phyloP scores from a whole-genome alignment of 2,888 invertebrate species.

The Patella ulyssiponensis region DNA sequence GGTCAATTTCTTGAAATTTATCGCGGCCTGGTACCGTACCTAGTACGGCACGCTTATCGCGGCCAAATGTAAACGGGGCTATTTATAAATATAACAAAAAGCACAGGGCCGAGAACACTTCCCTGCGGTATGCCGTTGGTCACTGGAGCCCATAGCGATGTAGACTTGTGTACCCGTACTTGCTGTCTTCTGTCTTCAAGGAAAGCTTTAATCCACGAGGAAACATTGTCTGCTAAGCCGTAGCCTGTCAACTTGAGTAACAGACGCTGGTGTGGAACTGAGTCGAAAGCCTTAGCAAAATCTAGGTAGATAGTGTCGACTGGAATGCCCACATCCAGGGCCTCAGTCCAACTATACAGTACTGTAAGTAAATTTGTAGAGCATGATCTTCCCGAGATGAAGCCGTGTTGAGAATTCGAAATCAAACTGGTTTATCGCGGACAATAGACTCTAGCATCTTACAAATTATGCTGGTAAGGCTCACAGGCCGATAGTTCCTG shows the following conservation, averaged over 20 bases:
- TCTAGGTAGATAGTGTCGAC: slow-evolving; percentile 6
- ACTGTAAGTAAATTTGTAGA: slow-evolving; percentile 15
- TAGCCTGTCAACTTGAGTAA: slow-evolving; percentile 15
- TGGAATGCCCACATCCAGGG: slow-evolving; percentile 13
- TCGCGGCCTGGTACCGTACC: no score
- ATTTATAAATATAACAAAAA: no score
- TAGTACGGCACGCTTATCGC: no score
- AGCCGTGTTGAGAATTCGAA: slow-evolving; percentile 14
- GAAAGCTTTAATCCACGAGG: slow-evolving; percentile 10
- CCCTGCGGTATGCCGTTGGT: no score
- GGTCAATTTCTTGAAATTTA: no score
- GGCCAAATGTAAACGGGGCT: no score
- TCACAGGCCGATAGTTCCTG: slow-evolving; percentile 24
- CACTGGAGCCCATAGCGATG: no score
- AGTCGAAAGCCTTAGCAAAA: background rate
- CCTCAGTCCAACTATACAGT: slow-evolving; percentile 14
- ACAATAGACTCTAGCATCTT: slow-evolving; percentile 22
- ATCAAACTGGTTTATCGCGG: slow-evolving; percentile 13
- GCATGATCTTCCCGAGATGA: slow-evolving; percentile 15
- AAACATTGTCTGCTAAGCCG: slow-evolving; percentile 1
- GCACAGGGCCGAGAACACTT: no score
- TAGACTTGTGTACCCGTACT: no score
- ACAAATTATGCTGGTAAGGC: slow-evolving; percentile 16
- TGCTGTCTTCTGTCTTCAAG: slow-evolving; percentile 1
- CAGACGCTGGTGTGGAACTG: slow-evolving; percentile 19